Base-by-base conservation (phyloP, 2,113 vertebrate species). In the Sula dactylatra region DNA sequence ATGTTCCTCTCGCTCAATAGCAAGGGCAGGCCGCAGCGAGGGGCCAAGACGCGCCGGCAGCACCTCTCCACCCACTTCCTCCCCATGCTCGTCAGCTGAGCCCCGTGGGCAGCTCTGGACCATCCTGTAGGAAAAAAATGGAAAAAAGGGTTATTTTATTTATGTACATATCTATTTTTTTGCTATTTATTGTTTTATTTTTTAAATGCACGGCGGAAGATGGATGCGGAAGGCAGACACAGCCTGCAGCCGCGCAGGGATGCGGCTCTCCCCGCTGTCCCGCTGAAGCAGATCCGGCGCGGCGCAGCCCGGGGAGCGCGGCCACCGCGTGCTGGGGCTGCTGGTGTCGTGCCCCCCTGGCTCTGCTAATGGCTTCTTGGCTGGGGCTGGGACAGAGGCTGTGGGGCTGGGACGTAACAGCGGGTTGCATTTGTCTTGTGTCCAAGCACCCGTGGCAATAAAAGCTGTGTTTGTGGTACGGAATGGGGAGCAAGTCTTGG, bases 11-110 rank as follows among this genome's bases (percentile, higher is more conserved):
- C 99, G 0, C 98, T 99, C 88, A 99, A 99, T 4, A 97, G 98
- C 42, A 97, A 98, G 52, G 99, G 99, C 21, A 96, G 98, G 76
- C 99, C 99, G 0, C 97, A 97, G 92, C 97, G 96, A 29, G 99
- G 99, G 25, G 96, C 98, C 95, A 99, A 97, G 91, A 99, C 99
- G 0, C 97, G 97, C 26, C 97, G 98, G 82, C 98, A 98, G 90
- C 99, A 99, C 85, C 98, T 98, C 6, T 99, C 99, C 55, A 98
- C 99, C 25, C 99, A 99, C 89, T 99, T 99, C 97, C 98, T 99
- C 79, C 99, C 99, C 32, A 98, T 99, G 96, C 98, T 99, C 11
- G 94, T 99, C 77, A 98, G 98, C 95, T 99, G 97, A 98, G 65
- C 36, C 6, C 70, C 17, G 0, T 6, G 1, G 73, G 70, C 4